phyloP scores from a whole-genome alignment of 2,113 vertebrate genomes.

The Xiphophorus maculatus region DNA sequence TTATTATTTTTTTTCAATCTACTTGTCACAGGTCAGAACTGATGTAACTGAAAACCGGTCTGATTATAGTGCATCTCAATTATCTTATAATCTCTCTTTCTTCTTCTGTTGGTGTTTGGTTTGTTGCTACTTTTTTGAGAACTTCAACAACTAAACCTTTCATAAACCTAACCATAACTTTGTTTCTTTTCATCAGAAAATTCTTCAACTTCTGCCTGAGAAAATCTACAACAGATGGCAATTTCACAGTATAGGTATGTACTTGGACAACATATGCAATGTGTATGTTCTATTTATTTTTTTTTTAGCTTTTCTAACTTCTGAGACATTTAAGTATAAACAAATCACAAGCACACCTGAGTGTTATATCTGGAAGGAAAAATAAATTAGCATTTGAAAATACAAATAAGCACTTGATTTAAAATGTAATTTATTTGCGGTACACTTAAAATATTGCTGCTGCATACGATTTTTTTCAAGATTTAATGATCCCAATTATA shows the following conservation, averaged over 20 bases:
- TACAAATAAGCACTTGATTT: slow-evolving; percentile 76
- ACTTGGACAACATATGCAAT: not conserved
- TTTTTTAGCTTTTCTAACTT: slow-evolving; percentile 29
- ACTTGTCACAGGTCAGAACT: not conserved
- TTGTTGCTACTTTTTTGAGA: not conserved
- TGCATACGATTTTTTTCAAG: slow-evolving; percentile 52
- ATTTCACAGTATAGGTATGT: slow-evolving; percentile 99
- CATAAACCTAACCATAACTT: not conserved
- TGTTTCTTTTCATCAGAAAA: slow-evolving; percentile 87
- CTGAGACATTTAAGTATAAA: slow-evolving; percentile 28
- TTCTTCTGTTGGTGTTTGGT: not conserved
- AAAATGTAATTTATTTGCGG: slow-evolving; percentile 81
- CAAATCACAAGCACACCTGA: slow-evolving; percentile 51
- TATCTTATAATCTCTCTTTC: not conserved
- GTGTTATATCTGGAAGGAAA: slow-evolving; percentile 53
- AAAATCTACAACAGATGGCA: slow-evolving; percentile 98
- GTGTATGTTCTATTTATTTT: slow-evolving; percentile 3
- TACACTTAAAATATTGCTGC: slow-evolving; percentile 67
- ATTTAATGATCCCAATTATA: slow-evolving; percentile 73
- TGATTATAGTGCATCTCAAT: too few species aligned
- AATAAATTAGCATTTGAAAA: slow-evolving; percentile 78
- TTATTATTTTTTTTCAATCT: too few species aligned
- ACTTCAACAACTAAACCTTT: not conserved
- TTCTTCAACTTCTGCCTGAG: slow-evolving; percentile 96
- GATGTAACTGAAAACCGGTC: not conserved